phyloP scores from a whole-genome alignment of 2,888 invertebrate genomes.

The Mantis religiosa region DNA sequence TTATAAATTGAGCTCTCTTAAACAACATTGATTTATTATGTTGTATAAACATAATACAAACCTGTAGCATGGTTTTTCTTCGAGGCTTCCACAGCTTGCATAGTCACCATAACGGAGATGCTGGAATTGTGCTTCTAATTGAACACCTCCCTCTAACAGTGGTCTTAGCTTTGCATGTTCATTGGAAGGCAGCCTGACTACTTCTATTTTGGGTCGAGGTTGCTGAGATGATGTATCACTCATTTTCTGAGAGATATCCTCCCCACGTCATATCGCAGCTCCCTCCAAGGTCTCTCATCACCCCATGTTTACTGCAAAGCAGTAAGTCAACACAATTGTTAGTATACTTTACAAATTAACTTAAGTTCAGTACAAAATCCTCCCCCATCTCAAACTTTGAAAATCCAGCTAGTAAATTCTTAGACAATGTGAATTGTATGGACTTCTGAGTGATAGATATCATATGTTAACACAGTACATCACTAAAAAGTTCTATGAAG shows the following conservation, averaged over 20 bases:
- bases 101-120: conserved; percentile 27
- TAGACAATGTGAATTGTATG: too few relatives aligned
- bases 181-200: conserved; percentile 22
- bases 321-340: neutral
- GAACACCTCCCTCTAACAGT: conserved; percentile 25
- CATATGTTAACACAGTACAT: too few relatives aligned
- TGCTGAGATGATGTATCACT: neutral
- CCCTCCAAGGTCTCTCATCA: neutral
- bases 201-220: conserved; percentile 25
- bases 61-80: neutral
- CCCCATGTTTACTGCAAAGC: neutral
- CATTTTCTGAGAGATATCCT: neutral
- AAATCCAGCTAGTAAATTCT: too few relatives aligned
- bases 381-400: too few relatives aligned
- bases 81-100: conserved; percentile 19
- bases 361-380: too few relatives aligned
- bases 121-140: conserved; percentile 24
- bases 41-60: neutral
- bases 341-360: neutral
- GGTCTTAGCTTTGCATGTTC: conserved; percentile 26
- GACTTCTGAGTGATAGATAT: too few relatives aligned
- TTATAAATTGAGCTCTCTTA: too few relatives aligned
- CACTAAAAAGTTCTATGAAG: too few relatives aligned
- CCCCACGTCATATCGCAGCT: neutral
- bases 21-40: too few relatives aligned